These are phyloP conservation scores for Prochilodus magdalenae DNA, from an alignment of 2,113 vertebrate species.

Conservation along the genomic window DNA sequence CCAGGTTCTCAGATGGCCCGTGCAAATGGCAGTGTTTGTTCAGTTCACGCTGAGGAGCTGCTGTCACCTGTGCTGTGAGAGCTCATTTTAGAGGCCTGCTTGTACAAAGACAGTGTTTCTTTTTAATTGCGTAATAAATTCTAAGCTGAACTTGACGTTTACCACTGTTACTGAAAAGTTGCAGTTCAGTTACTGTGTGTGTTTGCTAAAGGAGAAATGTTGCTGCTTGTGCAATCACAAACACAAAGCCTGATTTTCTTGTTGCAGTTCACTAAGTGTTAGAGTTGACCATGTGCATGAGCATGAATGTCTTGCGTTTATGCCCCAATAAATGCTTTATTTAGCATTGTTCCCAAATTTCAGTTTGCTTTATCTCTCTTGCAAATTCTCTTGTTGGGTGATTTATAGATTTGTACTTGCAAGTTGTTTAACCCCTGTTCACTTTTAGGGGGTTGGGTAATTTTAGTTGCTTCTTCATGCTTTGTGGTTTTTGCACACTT, in stretches of 20 bases:
- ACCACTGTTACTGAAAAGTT: neutral
- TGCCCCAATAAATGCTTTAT: neutral
- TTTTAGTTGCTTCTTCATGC: slow-evolving; percentile 66
- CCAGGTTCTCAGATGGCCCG: slow-evolving; percentile 65
- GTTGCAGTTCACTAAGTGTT: no score
- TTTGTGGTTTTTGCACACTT: slow-evolving; percentile 78
- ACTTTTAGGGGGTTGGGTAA: slow-evolving; percentile 41
- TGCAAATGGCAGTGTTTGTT: slow-evolving; percentile 64
- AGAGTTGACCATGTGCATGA: no score
- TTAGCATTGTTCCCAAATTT: neutral
- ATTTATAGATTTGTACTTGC: neutral
- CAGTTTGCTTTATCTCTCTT: no score
- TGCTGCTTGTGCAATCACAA: neutral
- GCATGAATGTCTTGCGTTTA: neutral
- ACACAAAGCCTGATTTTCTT: neutral
- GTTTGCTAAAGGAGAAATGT: neutral
- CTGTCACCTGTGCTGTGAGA: slow-evolving; percentile 23
- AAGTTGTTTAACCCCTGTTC: neutral
- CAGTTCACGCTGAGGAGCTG: slow-evolving; percentile 3
- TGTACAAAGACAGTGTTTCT: neutral
- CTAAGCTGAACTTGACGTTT: neutral
- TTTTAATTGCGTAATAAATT: neutral
- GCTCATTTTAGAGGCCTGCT: neutral
- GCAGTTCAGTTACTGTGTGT: neutral
- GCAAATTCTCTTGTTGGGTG: no score